These are phyloP conservation scores for Cynodonichthys magdalenae DNA, from an alignment of 2,797 vertebrate genomes.

Conservation along the genomic window DNA sequence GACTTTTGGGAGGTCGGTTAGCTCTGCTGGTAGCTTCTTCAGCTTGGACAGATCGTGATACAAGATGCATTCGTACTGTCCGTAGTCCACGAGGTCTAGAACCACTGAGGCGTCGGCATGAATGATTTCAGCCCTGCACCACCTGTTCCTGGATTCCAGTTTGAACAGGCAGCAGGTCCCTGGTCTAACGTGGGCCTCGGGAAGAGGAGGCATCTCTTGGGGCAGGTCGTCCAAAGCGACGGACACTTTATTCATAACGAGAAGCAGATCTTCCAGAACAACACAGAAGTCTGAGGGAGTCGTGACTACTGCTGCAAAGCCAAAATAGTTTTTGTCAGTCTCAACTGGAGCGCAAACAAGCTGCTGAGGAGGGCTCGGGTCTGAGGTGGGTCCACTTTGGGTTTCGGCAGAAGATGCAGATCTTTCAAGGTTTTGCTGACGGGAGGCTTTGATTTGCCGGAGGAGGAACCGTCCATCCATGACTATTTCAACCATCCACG, in stretches of 20 bases:
- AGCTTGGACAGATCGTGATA: slow-evolving; percentile 69
- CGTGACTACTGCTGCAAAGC: slow-evolving; percentile 76
- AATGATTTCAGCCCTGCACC: slow-evolving; percentile 86
- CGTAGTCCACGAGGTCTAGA: slow-evolving; percentile 85
- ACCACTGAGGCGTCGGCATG: slow-evolving; percentile 56
- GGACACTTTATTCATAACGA: slow-evolving; percentile 74
- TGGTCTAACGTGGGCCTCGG: slow-evolving; percentile 66
- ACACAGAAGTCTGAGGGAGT: slow-evolving; percentile 86
- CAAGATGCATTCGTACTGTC: slow-evolving; percentile 71
- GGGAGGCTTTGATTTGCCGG: slow-evolving; percentile 38
- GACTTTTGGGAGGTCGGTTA: slow-evolving; percentile 77
- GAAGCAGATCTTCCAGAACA: slow-evolving; percentile 79
- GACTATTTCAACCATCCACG: slow-evolving; percentile 83
- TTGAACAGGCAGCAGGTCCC: slow-evolving; percentile 83
- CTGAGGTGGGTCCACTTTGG: neutral
- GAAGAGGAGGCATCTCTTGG: slow-evolving; percentile 68
- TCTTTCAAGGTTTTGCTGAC: slow-evolving; percentile 2
- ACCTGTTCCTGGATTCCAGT: slow-evolving; percentile 75
- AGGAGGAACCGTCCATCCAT: slow-evolving; percentile 56
- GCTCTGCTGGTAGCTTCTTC: slow-evolving; percentile 78
- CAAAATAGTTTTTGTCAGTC: slow-evolving; percentile 68
- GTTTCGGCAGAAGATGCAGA: neutral
- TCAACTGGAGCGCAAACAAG: slow-evolving; percentile 69
- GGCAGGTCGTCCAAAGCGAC: slow-evolving; percentile 77
- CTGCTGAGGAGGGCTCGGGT: slow-evolving; percentile 32